These are phyloP conservation scores for Drosophila niveifrons DNA, from an alignment of 2,888 invertebrate species.

Conservation along the genomic window DNA sequence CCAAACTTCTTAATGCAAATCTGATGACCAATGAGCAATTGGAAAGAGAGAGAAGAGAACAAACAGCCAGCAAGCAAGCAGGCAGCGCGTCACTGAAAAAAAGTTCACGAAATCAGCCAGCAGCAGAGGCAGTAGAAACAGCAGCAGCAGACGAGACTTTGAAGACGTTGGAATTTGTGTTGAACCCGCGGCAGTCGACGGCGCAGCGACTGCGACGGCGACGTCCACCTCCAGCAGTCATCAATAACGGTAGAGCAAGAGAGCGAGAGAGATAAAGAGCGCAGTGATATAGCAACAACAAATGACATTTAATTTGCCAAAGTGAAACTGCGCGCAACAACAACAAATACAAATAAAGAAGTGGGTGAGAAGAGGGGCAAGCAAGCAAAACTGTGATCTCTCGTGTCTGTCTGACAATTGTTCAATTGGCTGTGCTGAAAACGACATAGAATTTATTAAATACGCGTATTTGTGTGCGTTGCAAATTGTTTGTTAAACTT, in stretches of 20 bases:
- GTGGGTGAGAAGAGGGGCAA: slow-evolving; percentile 40
- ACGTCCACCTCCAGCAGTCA: slow-evolving; percentile 59
- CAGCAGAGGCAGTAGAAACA: slow-evolving; percentile 24
- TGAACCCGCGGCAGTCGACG: slow-evolving; percentile 64
- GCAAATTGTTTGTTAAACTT: slow-evolving; percentile 59
- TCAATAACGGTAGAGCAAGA: slow-evolving; percentile 75
- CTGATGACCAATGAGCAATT: slow-evolving; percentile 58
- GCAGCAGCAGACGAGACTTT: slow-evolving; percentile 60
- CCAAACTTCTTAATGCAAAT: slow-evolving; percentile 58
- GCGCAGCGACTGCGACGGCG: slow-evolving; percentile 55
- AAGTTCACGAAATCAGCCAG: slow-evolving; percentile 62
- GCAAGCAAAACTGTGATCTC: slow-evolving; percentile 72
- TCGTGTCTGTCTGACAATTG: slow-evolving; percentile 57
- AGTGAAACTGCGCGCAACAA: slow-evolving; percentile 71
- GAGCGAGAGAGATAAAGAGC: slow-evolving; percentile 35
- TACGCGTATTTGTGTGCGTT: slow-evolving; percentile 62
- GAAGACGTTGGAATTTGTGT: slow-evolving; percentile 81
- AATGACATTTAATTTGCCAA: slow-evolving; percentile 71
- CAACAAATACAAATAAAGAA: slow-evolving; percentile 51
- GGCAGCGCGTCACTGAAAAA: slow-evolving; percentile 66
- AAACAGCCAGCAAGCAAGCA: slow-evolving; percentile 43
- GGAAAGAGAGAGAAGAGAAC: slow-evolving; percentile 52
- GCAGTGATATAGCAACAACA: slow-evolving; percentile 60
- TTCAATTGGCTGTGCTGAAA: slow-evolving; percentile 77
- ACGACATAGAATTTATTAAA: slow-evolving; percentile 66